Evolutionary conservation across 2,888 invertebrate species (phyloP), one percentile per base, ranked within the genome.

Genomic region (Microctonus aethiopoides): DNA sequence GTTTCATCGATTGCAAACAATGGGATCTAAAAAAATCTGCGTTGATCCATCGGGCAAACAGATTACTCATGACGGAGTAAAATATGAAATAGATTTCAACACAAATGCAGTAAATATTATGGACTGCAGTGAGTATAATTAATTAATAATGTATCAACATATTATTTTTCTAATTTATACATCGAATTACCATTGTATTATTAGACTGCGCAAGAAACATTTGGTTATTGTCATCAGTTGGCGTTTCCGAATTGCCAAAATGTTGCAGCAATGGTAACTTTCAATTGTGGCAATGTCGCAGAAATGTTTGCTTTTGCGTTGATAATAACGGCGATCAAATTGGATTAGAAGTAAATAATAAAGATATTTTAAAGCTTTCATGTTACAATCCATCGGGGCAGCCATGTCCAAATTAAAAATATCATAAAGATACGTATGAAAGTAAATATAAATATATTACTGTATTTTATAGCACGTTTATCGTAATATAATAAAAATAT

Each of bases 231-330:
- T 78, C 81, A 0, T 81, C 84, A 59, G 77, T 80, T 20, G 73
- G 84, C 57, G 86, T 87, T 0, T 75, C 78, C 0, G 88, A 89
- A 74, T 82, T 87, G 59, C 92, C 92, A 0, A 83, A 87, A 0
- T 93, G 93, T 79, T 90, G 90, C 76, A 78, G 80, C 7, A 91
- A 91, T 81, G 93, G 93, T 13, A 92, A 91, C 81, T 93, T 90
- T 80, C 86, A 90, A 63, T 77, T 79, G 4, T 86, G 90, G 60
- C 92, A 92, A 79, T 92, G 92, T 79, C 88, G 90, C 7, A 88
- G 90, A 1, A 90, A 91, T 0, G 75, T 84, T 34, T 92, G 92
- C 77, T 89, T 89, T 51, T 93, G 93, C 79, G 91, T 92, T 0
- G 90, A 92, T 79, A 73, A 80, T 0, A 87, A 91, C 76, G 92